Evolutionary conservation across 2,888 invertebrate species (phyloP), one percentile per base, ranked within the genome.

Genomic region (Temnothorax ravouxi): DNA sequence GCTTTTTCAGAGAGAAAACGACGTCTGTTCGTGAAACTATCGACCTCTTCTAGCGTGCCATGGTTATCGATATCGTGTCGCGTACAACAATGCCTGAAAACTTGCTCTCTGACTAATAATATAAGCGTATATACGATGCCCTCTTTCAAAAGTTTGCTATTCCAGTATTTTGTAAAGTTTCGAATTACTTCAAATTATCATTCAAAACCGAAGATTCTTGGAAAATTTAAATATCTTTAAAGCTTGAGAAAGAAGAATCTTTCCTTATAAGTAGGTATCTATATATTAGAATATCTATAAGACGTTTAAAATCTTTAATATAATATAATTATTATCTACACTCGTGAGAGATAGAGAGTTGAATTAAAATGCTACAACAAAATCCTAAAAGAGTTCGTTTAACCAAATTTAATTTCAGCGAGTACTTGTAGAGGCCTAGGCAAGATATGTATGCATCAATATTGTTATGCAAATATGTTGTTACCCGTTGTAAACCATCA

Each of bases 51-150:
- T 52, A 18, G n/a, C 25, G 15, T 69, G n/a, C n/a, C n/a, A n/a
- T n/a, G 81, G 56, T 38, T 85, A 69, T 86, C 54, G 75, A 59
- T 69, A 79, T 75, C 34, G 80, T 83, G 50, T 67, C 25, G 52
- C n/a, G 52, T 29, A 75, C 84, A 86, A 88, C 83, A 88, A 91
- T 88, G 86, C 84, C 77, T 61, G 83, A 84, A 88, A 89, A 90
- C 86, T 90, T 89, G 74, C 66, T 83, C 84, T 87, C 88, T 76
- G 91, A 89, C 18, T 66, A 66, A 66, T 66, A 66, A 66, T 5
- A 34, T 44, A 25, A 3, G 25, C 41, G 44, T 47, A n/a, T n/a
- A n/a, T n/a, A 4, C 66, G 18, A 66, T 47, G 44, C 66, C 44
- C 25, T 66, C 66, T 66, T 66, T 25, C 44, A 0, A 66, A 47